Evolutionary conservation across 2,113 vertebrate genomes (phyloP).

Genomic region (Colistium nudipinnis): DNA sequence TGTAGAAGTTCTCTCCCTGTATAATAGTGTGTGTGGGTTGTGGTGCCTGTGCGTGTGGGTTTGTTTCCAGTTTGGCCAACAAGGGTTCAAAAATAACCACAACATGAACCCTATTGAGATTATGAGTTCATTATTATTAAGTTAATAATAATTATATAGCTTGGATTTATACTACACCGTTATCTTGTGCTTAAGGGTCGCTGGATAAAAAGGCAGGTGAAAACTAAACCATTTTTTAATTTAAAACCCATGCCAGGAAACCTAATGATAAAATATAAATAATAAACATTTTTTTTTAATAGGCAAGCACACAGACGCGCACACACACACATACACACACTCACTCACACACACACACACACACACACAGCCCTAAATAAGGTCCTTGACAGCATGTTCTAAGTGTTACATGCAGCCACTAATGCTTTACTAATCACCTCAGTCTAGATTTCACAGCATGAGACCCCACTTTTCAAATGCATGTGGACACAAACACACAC

Average conservation of each 20-base stretch:
- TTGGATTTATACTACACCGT: too few relatives aligned
- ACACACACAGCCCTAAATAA: slow-evolving; percentile 35
- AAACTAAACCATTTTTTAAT: background rate
- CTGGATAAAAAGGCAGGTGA: background rate
- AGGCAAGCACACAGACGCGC: background rate
- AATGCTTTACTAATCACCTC: slow-evolving; percentile 81
- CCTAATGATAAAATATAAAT: too few relatives aligned
- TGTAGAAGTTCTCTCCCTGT: slow-evolving; percentile 60
- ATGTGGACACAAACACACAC: background rate
- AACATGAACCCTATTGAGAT: background rate
- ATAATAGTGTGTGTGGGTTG: slow-evolving; percentile 39
- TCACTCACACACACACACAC: slow-evolving; percentile 7
- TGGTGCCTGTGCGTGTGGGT: slow-evolving; percentile 9
- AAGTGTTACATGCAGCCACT: slow-evolving; percentile 72
- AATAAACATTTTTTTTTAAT: background rate
- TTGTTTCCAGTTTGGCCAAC: background rate
- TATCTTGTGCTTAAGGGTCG: too few relatives aligned
- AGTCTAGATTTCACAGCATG: slow-evolving; percentile 77
- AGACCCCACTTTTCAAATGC: slow-evolving; percentile 49
- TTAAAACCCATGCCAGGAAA: too few relatives aligned
- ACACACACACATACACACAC: background rate
- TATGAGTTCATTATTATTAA: too few relatives aligned
- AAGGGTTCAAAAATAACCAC: background rate
- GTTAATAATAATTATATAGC: too few relatives aligned
- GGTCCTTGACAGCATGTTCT: slow-evolving; percentile 59